Conservation (phyloP, 2,797 vertebrate species). For the Siniperca undulata region DNA sequence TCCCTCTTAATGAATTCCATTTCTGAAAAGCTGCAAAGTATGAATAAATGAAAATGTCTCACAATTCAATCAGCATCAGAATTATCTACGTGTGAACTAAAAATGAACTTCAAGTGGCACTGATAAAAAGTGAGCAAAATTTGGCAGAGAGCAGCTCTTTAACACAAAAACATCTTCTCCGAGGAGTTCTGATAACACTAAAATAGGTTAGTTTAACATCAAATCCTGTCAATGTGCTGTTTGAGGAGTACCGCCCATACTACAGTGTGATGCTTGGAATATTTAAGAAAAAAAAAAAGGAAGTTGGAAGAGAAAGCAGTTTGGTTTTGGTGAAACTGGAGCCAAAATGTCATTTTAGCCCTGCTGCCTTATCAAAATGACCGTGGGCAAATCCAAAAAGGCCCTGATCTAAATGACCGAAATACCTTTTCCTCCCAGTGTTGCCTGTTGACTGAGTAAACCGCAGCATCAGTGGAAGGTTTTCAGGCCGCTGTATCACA, state of each 20-base stretch:
- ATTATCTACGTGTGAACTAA: slow-evolving; percentile 36
- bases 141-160: slow-evolving; percentile 15
- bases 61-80: slow-evolving; percentile 45
- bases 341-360: slow-evolving; percentile 44
- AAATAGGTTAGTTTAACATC: slow-evolving; percentile 29
- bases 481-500: neutral
- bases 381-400: slow-evolving; percentile 12
- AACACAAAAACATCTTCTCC: neutral
- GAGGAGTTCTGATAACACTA: slow-evolving; percentile 1
- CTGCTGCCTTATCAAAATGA: slow-evolving; percentile 39
- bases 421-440: neutral
- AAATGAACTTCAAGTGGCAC: slow-evolving; percentile 35
- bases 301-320: neutral
- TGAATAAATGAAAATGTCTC: slow-evolving; percentile 63
- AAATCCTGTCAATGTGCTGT: neutral
- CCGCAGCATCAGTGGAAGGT: neutral
- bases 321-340: slow-evolving; percentile 20
- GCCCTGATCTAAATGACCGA: slow-evolving; percentile 31
- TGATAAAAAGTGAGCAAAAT: slow-evolving; percentile 28
- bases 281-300: neutral
- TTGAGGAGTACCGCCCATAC: neutral
- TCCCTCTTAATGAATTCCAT: slow-evolving; percentile 45
- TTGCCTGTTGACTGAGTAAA: slow-evolving; percentile 39
- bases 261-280: neutral
- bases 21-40: slow-evolving; percentile 50